These are phyloP conservation scores for Bryconaethiops microstoma DNA, from an alignment of 2,797 vertebrate species.

Conservation along the genomic window DNA sequence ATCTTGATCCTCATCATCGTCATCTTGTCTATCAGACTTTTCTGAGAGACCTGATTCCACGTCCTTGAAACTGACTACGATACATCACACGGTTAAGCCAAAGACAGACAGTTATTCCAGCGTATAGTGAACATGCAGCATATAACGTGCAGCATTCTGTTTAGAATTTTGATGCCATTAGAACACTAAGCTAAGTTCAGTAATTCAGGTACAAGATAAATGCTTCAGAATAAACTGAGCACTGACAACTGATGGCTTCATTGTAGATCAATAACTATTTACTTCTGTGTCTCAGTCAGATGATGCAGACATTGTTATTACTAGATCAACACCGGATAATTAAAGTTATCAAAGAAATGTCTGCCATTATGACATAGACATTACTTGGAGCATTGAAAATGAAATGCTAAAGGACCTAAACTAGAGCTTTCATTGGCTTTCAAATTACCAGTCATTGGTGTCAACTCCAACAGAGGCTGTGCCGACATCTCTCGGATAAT, in stretches of 20 bases:
- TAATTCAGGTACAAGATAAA: too few species aligned
- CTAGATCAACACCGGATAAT: neutral
- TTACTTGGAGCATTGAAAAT: neutral
- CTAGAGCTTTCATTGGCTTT: neutral
- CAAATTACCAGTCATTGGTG: slow-evolving; percentile 78
- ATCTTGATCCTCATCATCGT: slow-evolving; percentile 82
- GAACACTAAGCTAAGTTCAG: neutral
- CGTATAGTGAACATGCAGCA: neutral
- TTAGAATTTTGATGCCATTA: neutral
- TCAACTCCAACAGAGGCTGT: slow-evolving; percentile 83
- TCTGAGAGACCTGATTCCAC: slow-evolving; percentile 84
- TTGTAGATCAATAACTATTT: neutral
- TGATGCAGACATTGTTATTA: neutral
- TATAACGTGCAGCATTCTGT: neutral
- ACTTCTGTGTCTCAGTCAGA: neutral
- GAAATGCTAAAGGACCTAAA: neutral
- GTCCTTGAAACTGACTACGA: slow-evolving; percentile 85
- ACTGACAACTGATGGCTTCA: neutral
- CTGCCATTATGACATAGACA: neutral
- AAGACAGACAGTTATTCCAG: neutral
- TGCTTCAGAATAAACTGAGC: neutral
- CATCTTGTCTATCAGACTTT: slow-evolving; percentile 69
- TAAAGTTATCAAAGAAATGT: neutral
- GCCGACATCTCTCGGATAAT: slow-evolving; percentile 87
- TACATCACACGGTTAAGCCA: slow-evolving; percentile 61